Base-by-base conservation (phyloP, 2,888 invertebrate genomes). In the Tuberolachnus salignus region DNA sequence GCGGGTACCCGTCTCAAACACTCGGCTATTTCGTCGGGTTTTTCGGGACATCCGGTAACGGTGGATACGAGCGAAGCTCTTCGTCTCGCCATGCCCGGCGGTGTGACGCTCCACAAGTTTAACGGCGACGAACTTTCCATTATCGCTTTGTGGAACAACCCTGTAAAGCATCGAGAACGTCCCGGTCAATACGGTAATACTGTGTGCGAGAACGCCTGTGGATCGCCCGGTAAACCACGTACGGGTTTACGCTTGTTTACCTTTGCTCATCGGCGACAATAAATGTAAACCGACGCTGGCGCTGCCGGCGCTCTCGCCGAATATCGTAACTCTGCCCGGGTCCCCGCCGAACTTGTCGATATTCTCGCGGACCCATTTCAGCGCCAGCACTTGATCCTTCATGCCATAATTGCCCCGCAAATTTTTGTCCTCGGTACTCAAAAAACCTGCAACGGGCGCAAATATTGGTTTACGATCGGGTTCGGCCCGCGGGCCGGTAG, bases 221-320 rank as follows among this genome's bases (percentile, higher is more conserved):
- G 6, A 34, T 34, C 34, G 34, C 3, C 3, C 34, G 34, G 6
- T 34, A 34, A 34, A n/a, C n/a, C 34, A 34, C 34, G 34, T n/a
- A n/a, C n/a, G n/a, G n/a, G n/a, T n/a, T n/a, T n/a, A n/a, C n/a
- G n/a, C n/a, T n/a, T n/a, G n/a, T 3, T 16, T 16, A 80, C 81
- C 74, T 80, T 49, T 73, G 10, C 72, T 74, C 44, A n/a, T 90
- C 4, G 66, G 74, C 13, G 81, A 91, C 59, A 91, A 85, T 90
- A 91, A 91, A 82, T 91, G 91, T 81, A 89, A 91, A 57, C 91
- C 90, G 1, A 88, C 90, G 82, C 90, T 90, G 0, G 89, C 90
- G 0, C 90, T 91, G 6, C 91, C 91, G 0, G 91, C 91, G 83
- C 91, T 91, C 83, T 91, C 91, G 0, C 91, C 91, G 82, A 91